phyloP scores from a whole-genome alignment of 2,797 vertebrate genomes.

The Galagoides demidoff region DNA sequence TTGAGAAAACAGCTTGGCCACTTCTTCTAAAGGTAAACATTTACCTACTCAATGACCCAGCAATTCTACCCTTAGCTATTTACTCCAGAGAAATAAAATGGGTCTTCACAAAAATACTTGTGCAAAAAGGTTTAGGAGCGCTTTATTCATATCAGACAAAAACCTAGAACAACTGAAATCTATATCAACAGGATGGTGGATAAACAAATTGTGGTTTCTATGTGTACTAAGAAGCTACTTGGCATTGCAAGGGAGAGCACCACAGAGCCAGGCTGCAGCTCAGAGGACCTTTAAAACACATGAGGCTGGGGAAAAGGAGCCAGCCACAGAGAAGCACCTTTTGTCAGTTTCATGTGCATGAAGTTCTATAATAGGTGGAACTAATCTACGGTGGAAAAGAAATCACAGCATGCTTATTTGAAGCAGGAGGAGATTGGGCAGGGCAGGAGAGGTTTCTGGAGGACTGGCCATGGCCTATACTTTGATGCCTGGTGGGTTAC shows the following conservation, averaged over 20 bases:
- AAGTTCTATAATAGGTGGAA: conserved; percentile 29
- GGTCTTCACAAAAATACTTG: neutral
- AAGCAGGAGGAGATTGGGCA: neutral
- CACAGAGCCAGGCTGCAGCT: neutral
- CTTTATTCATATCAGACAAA: conserved; percentile 23
- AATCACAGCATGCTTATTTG: neutral
- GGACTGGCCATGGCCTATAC: neutral
- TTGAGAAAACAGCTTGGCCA: conserved; percentile 31
- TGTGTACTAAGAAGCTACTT: neutral
- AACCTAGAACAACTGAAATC: neutral
- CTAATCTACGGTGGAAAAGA: neutral
- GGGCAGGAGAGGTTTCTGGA: neutral
- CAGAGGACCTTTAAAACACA: neutral
- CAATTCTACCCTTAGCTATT: conserved; percentile 7
- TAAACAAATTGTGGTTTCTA: neutral
- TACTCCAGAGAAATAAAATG: conserved; percentile 49
- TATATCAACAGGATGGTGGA: neutral
- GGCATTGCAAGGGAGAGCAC: neutral
- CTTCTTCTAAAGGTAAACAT: conserved; percentile 48
- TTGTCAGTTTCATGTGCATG: neutral
- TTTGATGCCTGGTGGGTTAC: neutral
- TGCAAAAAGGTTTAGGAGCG: conserved; percentile 35
- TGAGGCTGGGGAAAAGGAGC: neutral
- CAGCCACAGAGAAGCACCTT: neutral
- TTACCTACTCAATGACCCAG: neutral